A percentile compares a stretch with the other conserved stretches of the same genome.
Conservation (phyloP, 2,113 vertebrate species). For the Artemisiospiza belli region DNA sequence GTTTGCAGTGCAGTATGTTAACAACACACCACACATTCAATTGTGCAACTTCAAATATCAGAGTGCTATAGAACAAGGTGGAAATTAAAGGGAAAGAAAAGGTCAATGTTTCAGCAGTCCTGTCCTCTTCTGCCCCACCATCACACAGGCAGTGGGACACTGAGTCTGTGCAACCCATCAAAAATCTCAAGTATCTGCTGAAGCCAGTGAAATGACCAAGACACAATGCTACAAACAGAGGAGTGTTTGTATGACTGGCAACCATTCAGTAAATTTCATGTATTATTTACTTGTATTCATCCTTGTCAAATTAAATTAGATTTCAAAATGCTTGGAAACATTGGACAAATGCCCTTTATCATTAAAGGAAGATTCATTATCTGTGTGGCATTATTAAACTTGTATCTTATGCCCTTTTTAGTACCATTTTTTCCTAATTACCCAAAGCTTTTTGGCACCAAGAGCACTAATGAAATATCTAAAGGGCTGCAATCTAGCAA, state of each 20-base stretch:
- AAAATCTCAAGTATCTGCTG: not conserved
- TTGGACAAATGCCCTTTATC: conserved; percentile 6
- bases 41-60: not conserved
- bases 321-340: not conserved
- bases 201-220: not conserved
- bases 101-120: not conserved
- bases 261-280: not conserved
- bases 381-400: conserved; percentile 25
- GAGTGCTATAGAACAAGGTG: not conserved
- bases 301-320: conserved; percentile 1
- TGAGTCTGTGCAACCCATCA: not conserved
- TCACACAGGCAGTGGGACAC: not conserved
- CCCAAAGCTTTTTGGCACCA: not conserved
- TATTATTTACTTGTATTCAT: conserved; percentile 16
- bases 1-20: not conserved
- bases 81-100: not conserved
- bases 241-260: not conserved
- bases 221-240: not conserved
- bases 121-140: not conserved
- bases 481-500: not conserved
- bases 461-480: not conserved
- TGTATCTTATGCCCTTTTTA: not conserved
- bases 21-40: not conserved
- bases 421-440: not conserved
- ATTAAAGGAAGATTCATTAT: conserved; percentile 13